Evolutionary conservation across 1,140 invertebrate genomes (phyloP).

Genomic region (Drosophila pachea): DNA sequence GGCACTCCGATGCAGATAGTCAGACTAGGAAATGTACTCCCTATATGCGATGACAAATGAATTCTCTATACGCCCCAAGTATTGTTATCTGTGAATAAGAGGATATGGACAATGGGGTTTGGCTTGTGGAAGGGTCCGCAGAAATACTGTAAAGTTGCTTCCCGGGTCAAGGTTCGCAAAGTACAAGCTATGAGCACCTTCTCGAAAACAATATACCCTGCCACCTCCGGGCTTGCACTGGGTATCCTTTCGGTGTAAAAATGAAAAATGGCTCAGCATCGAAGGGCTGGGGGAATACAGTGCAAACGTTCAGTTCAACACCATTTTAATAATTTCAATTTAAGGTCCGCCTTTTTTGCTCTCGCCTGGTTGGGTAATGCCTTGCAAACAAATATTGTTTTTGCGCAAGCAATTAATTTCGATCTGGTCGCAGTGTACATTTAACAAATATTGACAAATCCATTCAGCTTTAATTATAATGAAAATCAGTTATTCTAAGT

Average conservation of each 20-base stretch:
- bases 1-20: no score
- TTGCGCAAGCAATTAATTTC: conserved; percentile 44
- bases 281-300: not conserved
- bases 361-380: conserved; percentile 24
- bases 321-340: conserved; percentile 56
- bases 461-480: conserved; percentile 63
- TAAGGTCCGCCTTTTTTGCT: conserved; percentile 11
- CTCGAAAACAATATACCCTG: no score
- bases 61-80: no score
- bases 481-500: conserved; percentile 39
- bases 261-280: not conserved
- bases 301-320: conserved; percentile 23
- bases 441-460: conserved; percentile 59
- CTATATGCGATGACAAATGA: no score
- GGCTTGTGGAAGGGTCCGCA: no score
- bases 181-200: no score
- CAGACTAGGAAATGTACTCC: no score
- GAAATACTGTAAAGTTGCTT: no score
- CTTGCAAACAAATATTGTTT: conserved; percentile 45
- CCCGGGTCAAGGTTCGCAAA: no score
- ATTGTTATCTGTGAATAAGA: no score
- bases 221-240: no score
- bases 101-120: no score
- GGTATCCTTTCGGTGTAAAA: not conserved
- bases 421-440: conserved; percentile 33